Percentiles rank a stretch among this genome's conserved stretches.
These are phyloP conservation scores for Zygogramma bicolorata DNA, from an alignment of 2,888 invertebrate genomes.

Conservation along the genomic window DNA sequence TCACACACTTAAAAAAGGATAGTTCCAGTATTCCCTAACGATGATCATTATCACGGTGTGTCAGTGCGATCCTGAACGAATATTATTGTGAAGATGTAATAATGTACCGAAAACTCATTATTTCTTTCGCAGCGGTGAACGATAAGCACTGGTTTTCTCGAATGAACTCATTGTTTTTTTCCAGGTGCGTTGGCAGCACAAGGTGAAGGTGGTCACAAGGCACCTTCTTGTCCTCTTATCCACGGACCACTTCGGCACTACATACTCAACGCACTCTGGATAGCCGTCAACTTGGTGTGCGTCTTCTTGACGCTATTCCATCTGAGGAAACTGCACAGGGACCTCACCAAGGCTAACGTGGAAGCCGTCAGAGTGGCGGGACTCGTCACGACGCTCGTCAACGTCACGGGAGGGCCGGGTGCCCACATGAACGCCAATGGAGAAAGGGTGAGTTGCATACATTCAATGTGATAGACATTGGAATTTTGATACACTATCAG, in stretches of 20 bases:
- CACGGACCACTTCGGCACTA: slow-evolving; percentile 91
- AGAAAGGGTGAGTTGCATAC: slow-evolving; percentile 45
- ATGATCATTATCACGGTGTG: too few species aligned
- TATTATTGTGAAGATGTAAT: too few species aligned
- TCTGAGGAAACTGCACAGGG: slow-evolving; percentile 83
- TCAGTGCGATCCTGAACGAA: too few species aligned
- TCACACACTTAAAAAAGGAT: too few species aligned
- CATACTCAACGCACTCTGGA: slow-evolving; percentile 92
- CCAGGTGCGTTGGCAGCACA: slow-evolving; percentile 85
- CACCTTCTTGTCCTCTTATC: slow-evolving; percentile 87
- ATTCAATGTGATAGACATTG: background rate
- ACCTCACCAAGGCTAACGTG: slow-evolving; percentile 85
- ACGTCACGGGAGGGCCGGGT: slow-evolving; percentile 78
- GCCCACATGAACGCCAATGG: slow-evolving; percentile 61
- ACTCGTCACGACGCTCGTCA: slow-evolving; percentile 85
- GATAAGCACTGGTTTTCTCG: too few species aligned
- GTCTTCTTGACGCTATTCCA: slow-evolving; percentile 86
- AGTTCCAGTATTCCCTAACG: too few species aligned
- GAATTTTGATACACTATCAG: too few species aligned
- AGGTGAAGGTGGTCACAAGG: slow-evolving; percentile 80
- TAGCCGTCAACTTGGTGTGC: slow-evolving; percentile 88
- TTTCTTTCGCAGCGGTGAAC: too few species aligned
- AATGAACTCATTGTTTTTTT: slow-evolving; percentile 17
- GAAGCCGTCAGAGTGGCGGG: slow-evolving; percentile 87
- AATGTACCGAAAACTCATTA: too few species aligned